These are phyloP conservation scores for Eristalinus aeneus DNA, from an alignment of 2,888 invertebrate species.

Conservation along the genomic window DNA sequence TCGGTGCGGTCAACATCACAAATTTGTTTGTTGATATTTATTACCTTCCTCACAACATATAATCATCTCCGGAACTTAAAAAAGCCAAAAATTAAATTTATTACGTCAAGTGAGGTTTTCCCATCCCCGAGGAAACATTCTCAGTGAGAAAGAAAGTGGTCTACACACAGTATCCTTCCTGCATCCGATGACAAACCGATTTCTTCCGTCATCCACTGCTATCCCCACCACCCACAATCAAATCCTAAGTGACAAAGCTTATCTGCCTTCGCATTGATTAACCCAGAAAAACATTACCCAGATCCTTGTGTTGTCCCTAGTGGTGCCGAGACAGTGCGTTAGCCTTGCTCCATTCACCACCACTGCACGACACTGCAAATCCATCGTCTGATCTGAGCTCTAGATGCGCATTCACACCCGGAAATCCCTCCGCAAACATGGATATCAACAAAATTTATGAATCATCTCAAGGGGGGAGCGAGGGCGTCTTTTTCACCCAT, in stretches of 20 bases:
- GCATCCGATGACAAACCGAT: not conserved
- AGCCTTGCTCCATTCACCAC: conserved; percentile 29
- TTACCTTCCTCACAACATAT: no score
- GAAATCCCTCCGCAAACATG: conserved; percentile 13
- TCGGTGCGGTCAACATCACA: no score
- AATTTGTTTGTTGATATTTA: no score
- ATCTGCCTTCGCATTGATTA: not conserved
- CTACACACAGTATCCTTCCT: not conserved
- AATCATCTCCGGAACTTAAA: not conserved
- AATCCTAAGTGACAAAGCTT: not conserved
- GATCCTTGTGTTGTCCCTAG: not conserved
- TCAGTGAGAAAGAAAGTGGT: not conserved
- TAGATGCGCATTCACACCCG: conserved; percentile 23
- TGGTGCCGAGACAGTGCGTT: not conserved
- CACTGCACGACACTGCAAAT: conserved; percentile 3
- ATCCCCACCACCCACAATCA: not conserved
- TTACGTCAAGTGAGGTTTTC: not conserved
- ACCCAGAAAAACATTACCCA: not conserved
- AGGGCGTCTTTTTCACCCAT: not conserved
- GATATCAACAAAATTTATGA: conserved; percentile 34
- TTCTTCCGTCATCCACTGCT: not conserved
- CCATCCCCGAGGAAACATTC: not conserved
- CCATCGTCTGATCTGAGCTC: conserved; percentile 1
- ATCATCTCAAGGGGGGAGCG: not conserved
- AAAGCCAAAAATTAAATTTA: not conserved